Conservation (phyloP, 2,888 invertebrate species). For the Pantelozetes paolii region DNA sequence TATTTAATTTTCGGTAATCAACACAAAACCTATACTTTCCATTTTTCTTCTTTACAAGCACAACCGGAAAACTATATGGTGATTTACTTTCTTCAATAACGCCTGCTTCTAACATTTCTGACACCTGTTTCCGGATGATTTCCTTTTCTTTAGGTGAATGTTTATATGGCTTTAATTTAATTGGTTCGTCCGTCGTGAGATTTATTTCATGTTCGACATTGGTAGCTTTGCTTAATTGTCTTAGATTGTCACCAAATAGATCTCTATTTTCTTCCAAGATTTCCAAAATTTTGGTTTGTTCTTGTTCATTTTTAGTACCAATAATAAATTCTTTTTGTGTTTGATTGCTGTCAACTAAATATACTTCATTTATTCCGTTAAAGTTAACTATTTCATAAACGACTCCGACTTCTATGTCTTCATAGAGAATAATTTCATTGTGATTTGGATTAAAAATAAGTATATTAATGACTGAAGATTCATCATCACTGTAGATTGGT, state of each 20-base stretch:
- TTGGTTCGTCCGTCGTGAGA: neutral
- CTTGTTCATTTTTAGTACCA: neutral
- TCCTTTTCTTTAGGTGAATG: neutral
- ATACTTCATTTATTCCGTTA: no score
- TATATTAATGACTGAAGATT: no score
- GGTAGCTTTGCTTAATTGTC: neutral
- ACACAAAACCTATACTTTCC: conserved; percentile 40
- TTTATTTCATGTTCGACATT: neutral
- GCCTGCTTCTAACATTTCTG: neutral
- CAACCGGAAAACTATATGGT: conserved; percentile 22
- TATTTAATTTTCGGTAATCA: conserved; percentile 39
- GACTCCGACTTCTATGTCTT: no score
- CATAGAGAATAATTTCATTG: no score
- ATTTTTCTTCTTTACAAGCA: conserved; percentile 38
- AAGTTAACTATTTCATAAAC: no score
- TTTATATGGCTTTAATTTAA: neutral
- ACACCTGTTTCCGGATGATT: neutral
- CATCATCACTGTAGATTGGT: no score
- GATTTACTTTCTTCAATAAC: neutral
- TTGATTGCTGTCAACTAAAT: no score
- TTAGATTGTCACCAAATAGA: neutral
- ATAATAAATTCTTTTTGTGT: no score
- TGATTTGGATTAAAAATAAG: no score
- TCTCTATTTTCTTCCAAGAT: neutral
- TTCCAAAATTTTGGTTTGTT: neutral